Evolutionary conservation across 1,140 invertebrate species (phyloP), one percentile per base, ranked within the genome.

Genomic region (Pseudoatta argentina): DNA sequence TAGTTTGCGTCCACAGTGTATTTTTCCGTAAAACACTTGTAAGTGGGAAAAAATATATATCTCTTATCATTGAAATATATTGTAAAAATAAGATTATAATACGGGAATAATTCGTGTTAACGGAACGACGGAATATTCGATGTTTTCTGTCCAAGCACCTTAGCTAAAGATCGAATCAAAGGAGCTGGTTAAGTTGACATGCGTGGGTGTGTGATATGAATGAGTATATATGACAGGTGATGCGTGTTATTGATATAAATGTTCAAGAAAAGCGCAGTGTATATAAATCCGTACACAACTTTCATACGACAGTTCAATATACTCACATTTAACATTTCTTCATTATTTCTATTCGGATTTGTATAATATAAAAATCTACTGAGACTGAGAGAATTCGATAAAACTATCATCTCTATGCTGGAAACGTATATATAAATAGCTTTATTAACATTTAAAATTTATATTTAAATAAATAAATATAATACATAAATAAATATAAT

Each of bases 91-190:
- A 51, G 66, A 67, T 34, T 21, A 53, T 21, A 78, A 67, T 34
- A 12, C n/a, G 48, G 21, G 0, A 81, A 71, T 81, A 71, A 71
- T 81, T 81, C 53, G 39, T 57, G 67, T 81, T 66, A 51, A 55
- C 51, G 12, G 24, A 76, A 27, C 39, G 14, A 16, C 12, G 24
- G 66, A 69, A 48, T 2, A 1, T 48, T 69, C 21, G 66, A 69
- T 69, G 39, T 69, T 51, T 69, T 34, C 64, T 67, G 39, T 44
- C 39, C 51, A 69, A 69, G 21, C 39, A 69, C 44, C 39, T 51
- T 24, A 24, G 66, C 39, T 69, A 21, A 51, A 51, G 12, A 51
- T 14, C 44, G 39, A 69, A 7, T 69, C 66, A 69, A 69, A 69
- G 66, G 30, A 48, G 51, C 39, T 51, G 39, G 39, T 69, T 51